phyloP scores from a whole-genome alignment of 2,113 vertebrate species.

The Alces alces region DNA sequence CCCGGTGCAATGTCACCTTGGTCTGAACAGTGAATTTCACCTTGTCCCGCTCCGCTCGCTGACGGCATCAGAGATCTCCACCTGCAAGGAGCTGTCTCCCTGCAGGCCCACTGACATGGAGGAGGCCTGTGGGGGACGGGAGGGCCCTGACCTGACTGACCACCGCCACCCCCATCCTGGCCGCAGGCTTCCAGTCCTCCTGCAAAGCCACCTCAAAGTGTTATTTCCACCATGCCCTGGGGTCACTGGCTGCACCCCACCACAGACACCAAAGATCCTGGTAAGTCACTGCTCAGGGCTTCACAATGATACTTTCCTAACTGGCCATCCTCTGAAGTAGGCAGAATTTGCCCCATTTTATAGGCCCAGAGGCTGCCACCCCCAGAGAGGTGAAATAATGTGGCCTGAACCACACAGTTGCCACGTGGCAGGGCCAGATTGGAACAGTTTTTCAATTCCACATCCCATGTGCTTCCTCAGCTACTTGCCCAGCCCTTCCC shows the following conservation, averaged over 20 bases:
- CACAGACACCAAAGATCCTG: background rate
- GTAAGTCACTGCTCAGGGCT: background rate
- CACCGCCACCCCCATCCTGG: background rate
- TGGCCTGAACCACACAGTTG: background rate
- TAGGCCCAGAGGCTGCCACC: background rate
- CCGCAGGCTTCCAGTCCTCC: background rate
- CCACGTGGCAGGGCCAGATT: background rate
- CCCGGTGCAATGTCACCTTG: constrained; percentile 12
- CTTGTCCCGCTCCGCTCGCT: constrained; percentile 61
- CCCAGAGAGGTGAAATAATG: background rate
- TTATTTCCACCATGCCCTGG: background rate
- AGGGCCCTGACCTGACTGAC: background rate
- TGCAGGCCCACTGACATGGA: background rate
- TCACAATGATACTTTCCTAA: background rate
- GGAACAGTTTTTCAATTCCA: background rate
- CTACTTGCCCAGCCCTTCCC: too few relatives aligned
- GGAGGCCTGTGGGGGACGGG: background rate
- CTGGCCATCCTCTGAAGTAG: background rate
- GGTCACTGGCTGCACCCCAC: background rate
- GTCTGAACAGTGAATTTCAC: constrained; percentile 71
- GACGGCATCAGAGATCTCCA: constrained; percentile 58
- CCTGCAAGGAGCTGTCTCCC: constrained; percentile 42
- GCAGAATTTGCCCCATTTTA: background rate
- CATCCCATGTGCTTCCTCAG: background rate
- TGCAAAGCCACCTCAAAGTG: background rate